Evolutionary conservation across 2,113 vertebrate genomes (phyloP).

Genomic region (Myrmecobius fasciatus): DNA sequence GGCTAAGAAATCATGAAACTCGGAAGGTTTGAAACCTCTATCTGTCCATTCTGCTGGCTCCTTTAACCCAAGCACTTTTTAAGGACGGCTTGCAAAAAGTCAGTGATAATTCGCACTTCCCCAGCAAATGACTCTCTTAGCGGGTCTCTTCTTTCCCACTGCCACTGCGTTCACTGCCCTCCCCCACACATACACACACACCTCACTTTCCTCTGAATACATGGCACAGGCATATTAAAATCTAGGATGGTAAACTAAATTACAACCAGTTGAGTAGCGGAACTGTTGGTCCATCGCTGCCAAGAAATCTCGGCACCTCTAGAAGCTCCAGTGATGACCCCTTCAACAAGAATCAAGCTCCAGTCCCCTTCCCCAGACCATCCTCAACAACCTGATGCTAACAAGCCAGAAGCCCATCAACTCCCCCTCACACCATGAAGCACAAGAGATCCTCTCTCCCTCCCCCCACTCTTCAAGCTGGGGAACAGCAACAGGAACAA

Average conservation of each 20-base stretch:
- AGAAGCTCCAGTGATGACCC: neutral
- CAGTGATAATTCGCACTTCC: neutral
- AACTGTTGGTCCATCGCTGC: conserved; percentile 36
- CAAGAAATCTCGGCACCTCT: conserved; percentile 14
- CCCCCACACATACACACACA: too few relatives aligned
- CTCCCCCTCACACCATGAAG: neutral
- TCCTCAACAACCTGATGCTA: too few relatives aligned
- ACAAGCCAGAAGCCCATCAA: neutral
- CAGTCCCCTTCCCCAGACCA: neutral
- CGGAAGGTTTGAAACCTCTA: neutral
- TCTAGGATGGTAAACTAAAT: conserved; percentile 22
- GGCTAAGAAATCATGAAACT: neutral
- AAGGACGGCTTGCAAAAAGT: neutral
- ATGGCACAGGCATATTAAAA: neutral
- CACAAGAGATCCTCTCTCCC: neutral
- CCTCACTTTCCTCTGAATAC: neutral
- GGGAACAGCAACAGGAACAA: neutral
- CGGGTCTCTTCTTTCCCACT: neutral
- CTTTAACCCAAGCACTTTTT: neutral
- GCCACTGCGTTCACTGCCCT: neutral
- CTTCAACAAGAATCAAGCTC: neutral
- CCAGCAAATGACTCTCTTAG: neutral
- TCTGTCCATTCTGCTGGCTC: neutral
- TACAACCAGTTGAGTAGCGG: conserved; percentile 45
- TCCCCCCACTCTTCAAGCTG: neutral